Percentiles rank a stretch among this genome's conserved stretches.
Evolutionary conservation across 2,113 vertebrate genomes (phyloP).

Genomic region (Dasypus novemcinctus): DNA sequence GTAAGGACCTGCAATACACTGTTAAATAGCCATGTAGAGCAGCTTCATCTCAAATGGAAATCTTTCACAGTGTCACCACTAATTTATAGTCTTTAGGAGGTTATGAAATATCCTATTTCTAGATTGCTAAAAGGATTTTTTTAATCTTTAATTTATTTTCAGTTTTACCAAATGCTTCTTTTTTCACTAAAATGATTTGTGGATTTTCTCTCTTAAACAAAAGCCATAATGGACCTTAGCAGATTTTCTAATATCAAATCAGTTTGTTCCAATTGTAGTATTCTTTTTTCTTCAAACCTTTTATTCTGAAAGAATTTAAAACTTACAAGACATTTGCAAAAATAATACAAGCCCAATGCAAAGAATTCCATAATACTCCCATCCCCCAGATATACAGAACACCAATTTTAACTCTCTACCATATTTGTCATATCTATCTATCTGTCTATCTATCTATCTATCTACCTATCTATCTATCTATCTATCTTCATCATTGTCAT

Average conservation of each 20-base stretch:
- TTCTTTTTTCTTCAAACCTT: background rate
- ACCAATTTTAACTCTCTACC: too few species aligned
- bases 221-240: background rate
- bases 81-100: background rate
- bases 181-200: conserved; percentile 3
- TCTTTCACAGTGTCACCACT: background rate
- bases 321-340: too few species aligned
- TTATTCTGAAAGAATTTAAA: too few species aligned
- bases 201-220: background rate
- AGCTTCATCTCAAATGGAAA: background rate
- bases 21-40: background rate
- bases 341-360: too few species aligned
- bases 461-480: too few species aligned
- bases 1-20: background rate
- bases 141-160: background rate
- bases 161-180: background rate
- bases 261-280: background rate
- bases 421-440: too few species aligned
- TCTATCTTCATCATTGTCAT: too few species aligned
- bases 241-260: background rate
- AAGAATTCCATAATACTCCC: too few species aligned
- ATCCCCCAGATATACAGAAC: too few species aligned
- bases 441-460: too few species aligned
- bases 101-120: background rate
- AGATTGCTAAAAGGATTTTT: background rate